Evolutionary conservation across 2,113 vertebrate species (phyloP).

Genomic region (Heteronetta atricapilla): DNA sequence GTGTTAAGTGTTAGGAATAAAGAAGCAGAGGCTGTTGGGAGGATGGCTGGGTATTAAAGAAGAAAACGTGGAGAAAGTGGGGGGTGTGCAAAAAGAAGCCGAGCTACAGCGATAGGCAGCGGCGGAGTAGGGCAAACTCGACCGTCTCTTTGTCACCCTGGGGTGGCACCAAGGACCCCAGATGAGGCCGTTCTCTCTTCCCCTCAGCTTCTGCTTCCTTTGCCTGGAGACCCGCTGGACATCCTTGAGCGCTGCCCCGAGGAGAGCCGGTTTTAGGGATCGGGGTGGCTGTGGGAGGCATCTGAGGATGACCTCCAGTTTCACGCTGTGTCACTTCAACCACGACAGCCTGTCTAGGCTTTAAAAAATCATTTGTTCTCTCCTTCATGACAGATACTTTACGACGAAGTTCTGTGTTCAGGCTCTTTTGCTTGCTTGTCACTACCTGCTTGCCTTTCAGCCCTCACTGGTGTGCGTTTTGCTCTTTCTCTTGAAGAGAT

Average conservation of each 20-base stretch:
- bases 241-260: fast-evolving
- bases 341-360: neutral
- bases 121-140: neutral
- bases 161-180: too few relatives aligned
- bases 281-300: neutral
- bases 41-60: neutral
- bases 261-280: neutral
- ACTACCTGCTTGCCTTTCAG: conserved; percentile 55
- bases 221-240: neutral
- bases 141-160: neutral
- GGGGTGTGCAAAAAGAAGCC: neutral
- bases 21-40: neutral
- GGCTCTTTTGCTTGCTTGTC: conserved; percentile 53
- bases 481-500: neutral
- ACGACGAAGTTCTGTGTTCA: neutral
- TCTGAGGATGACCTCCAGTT: neutral
- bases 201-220: neutral
- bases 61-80: neutral
- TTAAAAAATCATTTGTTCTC: conserved; percentile 23
- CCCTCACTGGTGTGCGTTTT: neutral
- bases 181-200: neutral
- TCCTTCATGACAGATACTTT: neutral
- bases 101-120: neutral
- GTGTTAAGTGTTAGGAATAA: neutral
- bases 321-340: neutral